Evolutionary conservation across 2,888 invertebrate species (phyloP).

Genomic region (Antheraea assamensis): DNA sequence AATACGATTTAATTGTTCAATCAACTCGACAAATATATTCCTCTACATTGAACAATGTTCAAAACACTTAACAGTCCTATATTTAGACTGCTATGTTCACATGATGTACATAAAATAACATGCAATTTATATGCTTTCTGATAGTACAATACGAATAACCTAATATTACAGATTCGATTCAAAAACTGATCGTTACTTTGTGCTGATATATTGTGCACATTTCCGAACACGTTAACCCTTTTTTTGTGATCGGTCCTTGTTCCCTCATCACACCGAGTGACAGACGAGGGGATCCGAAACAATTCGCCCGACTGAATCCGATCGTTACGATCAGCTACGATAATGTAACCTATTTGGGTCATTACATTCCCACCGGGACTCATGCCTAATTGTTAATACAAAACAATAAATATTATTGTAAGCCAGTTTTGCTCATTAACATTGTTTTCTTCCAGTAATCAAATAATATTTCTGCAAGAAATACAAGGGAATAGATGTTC

Average conservation of each 20-base stretch:
- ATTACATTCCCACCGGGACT: conserved; percentile 24
- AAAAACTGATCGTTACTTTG: conserved; percentile 51
- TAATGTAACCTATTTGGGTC: conserved; percentile 37
- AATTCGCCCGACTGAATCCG: conserved; percentile 51
- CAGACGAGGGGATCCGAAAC: conserved; percentile 57
- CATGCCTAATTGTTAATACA: conserved; percentile 20
- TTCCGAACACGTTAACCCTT: conserved; percentile 54
- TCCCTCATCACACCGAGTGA: conserved; percentile 59
- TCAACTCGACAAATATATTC: too few relatives aligned
- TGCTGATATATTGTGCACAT: conserved; percentile 58
- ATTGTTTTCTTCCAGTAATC: not conserved
- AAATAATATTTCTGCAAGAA: not conserved
- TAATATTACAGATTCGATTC: conserved; percentile 44
- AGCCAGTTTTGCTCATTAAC: not conserved
- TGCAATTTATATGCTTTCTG: not conserved
- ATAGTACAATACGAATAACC: conserved; percentile 15
- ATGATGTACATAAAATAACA: not conserved
- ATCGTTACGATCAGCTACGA: conserved; percentile 53
- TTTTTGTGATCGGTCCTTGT: conserved; percentile 56
- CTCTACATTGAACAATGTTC: too few relatives aligned
- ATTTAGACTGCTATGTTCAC: not conserved
- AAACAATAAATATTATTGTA: not conserved
- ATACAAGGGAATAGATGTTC: not conserved
- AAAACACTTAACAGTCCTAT: not conserved
- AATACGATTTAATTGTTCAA: too few relatives aligned